A percentile compares a stretch with the other conserved stretches of the same genome.
These are phyloP conservation scores for Anthonomus grandis DNA, from an alignment of 1,140 invertebrate genomes.

Conservation along the genomic window DNA sequence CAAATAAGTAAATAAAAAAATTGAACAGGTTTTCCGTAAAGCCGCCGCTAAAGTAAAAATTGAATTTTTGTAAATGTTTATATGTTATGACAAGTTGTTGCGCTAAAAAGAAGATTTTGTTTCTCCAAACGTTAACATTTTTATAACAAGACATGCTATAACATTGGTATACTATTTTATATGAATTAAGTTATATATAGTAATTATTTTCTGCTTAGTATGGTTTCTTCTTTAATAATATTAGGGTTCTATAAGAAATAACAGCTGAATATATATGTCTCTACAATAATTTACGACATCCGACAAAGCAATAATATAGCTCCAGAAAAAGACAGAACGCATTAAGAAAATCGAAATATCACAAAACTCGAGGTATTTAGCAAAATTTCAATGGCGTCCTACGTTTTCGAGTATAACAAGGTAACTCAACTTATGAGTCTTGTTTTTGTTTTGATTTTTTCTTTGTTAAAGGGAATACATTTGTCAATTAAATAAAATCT, in stretches of 20 bases:
- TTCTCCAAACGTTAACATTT: constrained; percentile 49
- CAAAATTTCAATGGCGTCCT: not conserved
- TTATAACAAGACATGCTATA: constrained; percentile 50
- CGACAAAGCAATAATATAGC: too few relatives aligned
- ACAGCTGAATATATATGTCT: too few relatives aligned
- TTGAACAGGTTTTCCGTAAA: constrained; percentile 5
- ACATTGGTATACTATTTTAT: constrained; percentile 42
- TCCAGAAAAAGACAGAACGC: too few relatives aligned
- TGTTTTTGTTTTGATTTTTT: constrained; percentile 14
- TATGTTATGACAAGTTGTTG: too few relatives aligned
- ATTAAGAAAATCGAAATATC: too few relatives aligned
- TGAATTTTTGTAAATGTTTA: constrained; percentile 7
- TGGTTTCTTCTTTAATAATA: constrained; percentile 29
- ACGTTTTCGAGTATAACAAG: too few relatives aligned
- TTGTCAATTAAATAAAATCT: constrained; percentile 20
- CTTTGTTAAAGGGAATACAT: not conserved
- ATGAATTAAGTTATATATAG: constrained; percentile 44
- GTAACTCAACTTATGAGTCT: too few relatives aligned
- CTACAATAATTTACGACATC: too few relatives aligned
- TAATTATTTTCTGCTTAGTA: constrained; percentile 35
- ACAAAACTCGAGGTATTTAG: not conserved
- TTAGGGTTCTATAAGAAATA: constrained; percentile 42
- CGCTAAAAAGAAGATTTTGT: constrained; percentile 16
- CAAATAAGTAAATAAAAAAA: too few relatives aligned
- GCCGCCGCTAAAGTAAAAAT: constrained; percentile 9